Evolutionary conservation across 92 coral and sea anemone genomes (phyloP).

Genomic region (Bergia puertoricense): DNA sequence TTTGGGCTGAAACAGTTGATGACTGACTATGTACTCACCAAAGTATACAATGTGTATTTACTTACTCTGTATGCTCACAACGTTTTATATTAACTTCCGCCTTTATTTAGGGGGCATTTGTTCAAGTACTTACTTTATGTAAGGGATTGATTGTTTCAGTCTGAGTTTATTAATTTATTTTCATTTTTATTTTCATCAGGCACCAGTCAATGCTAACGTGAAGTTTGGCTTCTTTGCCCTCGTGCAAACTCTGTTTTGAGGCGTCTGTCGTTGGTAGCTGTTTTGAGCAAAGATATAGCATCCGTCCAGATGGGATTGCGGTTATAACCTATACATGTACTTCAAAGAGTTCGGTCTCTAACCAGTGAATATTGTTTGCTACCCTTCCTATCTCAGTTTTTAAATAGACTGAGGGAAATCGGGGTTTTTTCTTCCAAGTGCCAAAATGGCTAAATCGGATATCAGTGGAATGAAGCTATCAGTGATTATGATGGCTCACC

Average conservation of each 20-base stretch:
- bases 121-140: too few species aligned
- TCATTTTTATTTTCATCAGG: conserved; percentile 49
- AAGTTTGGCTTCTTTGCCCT: not conserved
- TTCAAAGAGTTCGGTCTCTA: not conserved
- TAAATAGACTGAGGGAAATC: not conserved
- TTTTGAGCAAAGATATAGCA: not conserved
- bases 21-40: too few species aligned
- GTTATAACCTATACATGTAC: not conserved
- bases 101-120: too few species aligned
- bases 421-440: too few species aligned
- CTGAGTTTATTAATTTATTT: too few species aligned
- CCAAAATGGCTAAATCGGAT: too few species aligned
- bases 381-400: not conserved
- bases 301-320: not conserved
- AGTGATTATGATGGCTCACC: not conserved
- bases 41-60: too few species aligned
- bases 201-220: conserved; percentile 75
- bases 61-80: too few species aligned
- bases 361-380: not conserved
- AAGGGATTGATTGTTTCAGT: too few species aligned
- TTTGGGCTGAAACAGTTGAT: too few species aligned
- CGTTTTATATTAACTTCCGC: too few species aligned
- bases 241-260: not conserved
- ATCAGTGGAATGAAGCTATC: too few species aligned
- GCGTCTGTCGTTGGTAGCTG: not conserved